Evolutionary conservation across 2,113 vertebrate species (phyloP), one percentile per base, ranked within the genome.

Genomic region (Entomyzon cyanotis): DNA sequence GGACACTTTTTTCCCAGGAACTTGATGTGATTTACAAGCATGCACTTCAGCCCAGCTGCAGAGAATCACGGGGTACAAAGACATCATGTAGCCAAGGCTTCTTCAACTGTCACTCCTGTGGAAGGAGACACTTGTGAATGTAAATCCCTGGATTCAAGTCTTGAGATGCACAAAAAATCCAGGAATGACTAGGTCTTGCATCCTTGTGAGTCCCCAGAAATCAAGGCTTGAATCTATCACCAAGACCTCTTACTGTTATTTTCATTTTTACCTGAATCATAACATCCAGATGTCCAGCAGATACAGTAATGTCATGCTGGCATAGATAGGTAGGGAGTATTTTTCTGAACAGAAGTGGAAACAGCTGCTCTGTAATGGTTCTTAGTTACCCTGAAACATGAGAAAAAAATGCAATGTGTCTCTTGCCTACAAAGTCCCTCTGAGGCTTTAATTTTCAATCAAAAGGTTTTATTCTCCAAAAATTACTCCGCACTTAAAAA

Each of bases 391-490:
- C 68, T 84, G 81, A 90, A 90, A 84, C 52, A 76, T 62, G n/a
- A 94, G 39, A 20, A 50, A 65, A 94, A 94, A 47, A 77, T 73
- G 19, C n/a, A 59, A 20, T 24, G 41, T 93, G 78, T 83, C 90
- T 85, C 58, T 79, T 91, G 88, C 33, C 62, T 60, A 27, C 63
- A 23, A 25, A 50, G 80, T 89, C 86, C 64, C 47, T 74, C 30
- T 50, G 75, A 83, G 70, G 41, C 58, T 44, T 65, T 70, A 70
- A 67, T 75, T 71, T 95, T 70, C 86, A 80, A 81, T 96, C 71
- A 87, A 84, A 93, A 86, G 84, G 67, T 67, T 84, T 77, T 84
- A 80, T 44, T 90, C 55, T 93, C 65, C 39, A 89, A 94, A 92
- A 94, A 91, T 93, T 81, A 50, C 31, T 88, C 46, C 35, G 90